phyloP scores from a whole-genome alignment of 2,113 vertebrate species.

The Cynopterus brachyotis region DNA sequence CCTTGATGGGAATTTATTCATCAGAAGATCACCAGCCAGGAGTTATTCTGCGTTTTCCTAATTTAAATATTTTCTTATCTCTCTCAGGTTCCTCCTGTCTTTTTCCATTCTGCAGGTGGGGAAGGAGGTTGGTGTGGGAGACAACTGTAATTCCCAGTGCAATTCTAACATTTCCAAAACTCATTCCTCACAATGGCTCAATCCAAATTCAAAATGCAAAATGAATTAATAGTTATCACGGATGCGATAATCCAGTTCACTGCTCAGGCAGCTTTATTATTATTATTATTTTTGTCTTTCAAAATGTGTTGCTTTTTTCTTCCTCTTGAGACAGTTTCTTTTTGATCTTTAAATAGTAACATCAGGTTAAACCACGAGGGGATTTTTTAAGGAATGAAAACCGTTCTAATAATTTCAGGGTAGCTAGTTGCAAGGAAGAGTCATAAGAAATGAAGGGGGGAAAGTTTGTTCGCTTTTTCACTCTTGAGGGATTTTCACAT shows the following conservation, averaged over 20 bases:
- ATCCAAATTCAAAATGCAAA: not conserved
- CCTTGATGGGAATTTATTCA: not conserved
- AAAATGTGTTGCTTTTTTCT: slow-evolving; percentile 62
- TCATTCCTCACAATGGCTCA: not conserved
- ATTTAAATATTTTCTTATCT: not conserved
- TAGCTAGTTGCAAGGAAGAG: not conserved
- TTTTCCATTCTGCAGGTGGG: not conserved
- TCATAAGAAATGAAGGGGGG: slow-evolving; percentile 1
- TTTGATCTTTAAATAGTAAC: slow-evolving; percentile 80
- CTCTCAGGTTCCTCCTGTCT: not conserved
- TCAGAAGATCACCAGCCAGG: not conserved
- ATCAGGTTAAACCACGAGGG: slow-evolving; percentile 63
- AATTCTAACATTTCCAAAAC: not conserved
- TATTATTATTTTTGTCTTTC: slow-evolving; percentile 44
- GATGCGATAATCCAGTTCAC: not conserved
- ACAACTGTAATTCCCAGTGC: not conserved
- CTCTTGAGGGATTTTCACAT: slow-evolving; percentile 36
- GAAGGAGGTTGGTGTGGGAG: not conserved
- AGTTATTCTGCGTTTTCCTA: not conserved
- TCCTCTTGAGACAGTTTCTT: slow-evolving; percentile 55
- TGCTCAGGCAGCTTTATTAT: slow-evolving; percentile 45
- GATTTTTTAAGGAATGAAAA: slow-evolving; percentile 39
- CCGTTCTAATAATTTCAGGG: not conserved
- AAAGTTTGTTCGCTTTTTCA: not conserved
- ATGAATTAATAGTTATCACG: slow-evolving; percentile 59